Evolutionary conservation across 2,888 invertebrate species (phyloP), one percentile per base, ranked within the genome.

Genomic region (Lissonota sp.): DNA sequence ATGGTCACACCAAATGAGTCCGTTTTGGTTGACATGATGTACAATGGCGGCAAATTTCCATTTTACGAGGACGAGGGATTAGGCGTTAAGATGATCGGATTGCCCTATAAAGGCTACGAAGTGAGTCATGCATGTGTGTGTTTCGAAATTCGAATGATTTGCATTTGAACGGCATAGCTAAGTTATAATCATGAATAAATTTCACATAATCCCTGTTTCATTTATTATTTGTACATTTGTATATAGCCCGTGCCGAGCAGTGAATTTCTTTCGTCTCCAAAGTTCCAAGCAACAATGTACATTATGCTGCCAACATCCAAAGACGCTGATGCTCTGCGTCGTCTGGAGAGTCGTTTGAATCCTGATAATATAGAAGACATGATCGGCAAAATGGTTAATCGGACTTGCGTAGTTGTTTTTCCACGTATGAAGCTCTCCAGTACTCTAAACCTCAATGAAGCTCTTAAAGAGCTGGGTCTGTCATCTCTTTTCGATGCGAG

Each of bases 391-490:
- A 93, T 94, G 88, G 89, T 86, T 1, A 92, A 91, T 40, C 93
- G 92, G 5, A 93, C 94, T 5, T 93, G 95, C 39, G 92, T 96
- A 1, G 90, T 96, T 0, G 93, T 95, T 44, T 93, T 96, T 46
- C 97, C 97, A 0, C 96, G 95, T 90, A 95, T 97, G 95, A 95
- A 95, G 85, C 92, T 97, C 1, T 94, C 95, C 80, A 94, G 93
- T 62, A 94, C 93, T 0, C 86, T 94, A 2, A 93, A 94, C 83
- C 90, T 97, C 55, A 94, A 94, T 76, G 82, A 92, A 0, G 87
- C 94, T 0, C 91, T 97, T 4, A 91, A 94, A 82, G 88, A 90
- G 2, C 89, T 97, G 75, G 96, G 96, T 0, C 89, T 96, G 0
- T 89, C 90, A 1, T 93, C 95, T 0, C 92, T 97, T 79, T 97